Percentiles rank a stretch among this genome's conserved stretches.
Conservation (phyloP, 2,113 vertebrate species). For the Muntiacus reevesi region DNA sequence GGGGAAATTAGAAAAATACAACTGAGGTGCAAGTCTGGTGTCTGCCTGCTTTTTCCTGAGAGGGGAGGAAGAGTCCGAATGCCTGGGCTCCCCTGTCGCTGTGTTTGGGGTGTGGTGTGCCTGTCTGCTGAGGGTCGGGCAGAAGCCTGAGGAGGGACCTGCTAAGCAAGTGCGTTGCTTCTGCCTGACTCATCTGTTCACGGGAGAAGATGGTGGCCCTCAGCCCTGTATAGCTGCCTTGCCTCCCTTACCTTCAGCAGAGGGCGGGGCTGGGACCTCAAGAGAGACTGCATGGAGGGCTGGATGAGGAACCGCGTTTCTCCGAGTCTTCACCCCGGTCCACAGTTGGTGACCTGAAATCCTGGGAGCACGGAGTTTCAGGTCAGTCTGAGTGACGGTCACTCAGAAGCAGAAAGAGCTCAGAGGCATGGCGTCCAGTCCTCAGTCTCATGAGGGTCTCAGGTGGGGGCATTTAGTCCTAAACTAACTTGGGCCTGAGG, state of each 20-base stretch:
- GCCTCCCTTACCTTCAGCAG: background rate
- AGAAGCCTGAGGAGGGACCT: background rate
- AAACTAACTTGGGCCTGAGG: too few species aligned
- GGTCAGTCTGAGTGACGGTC: fast-evolving
- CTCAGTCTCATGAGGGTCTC: background rate
- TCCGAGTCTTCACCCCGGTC: background rate
- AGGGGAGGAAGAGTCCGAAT: background rate
- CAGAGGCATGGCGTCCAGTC: background rate
- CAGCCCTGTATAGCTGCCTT: fast-evolving
- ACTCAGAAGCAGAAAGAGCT: too few species aligned
- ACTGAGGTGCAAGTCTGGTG: background rate
- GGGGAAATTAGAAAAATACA: background rate
- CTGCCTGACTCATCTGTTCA: fast-evolving
- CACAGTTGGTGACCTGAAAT: background rate
- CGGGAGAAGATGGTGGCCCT: too few species aligned
- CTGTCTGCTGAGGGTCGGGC: background rate
- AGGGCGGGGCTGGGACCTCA: background rate
- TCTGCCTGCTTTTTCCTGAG: background rate
- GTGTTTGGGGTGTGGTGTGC: background rate
- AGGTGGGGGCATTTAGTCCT: fast-evolving
- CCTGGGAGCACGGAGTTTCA: background rate
- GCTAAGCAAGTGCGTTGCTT: background rate
- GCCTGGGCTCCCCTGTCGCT: background rate
- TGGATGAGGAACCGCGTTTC: background rate
- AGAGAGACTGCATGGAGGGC: background rate